Conservation (phyloP, 2,888 invertebrate species). For the Cyrtodaria siliqua region DNA sequence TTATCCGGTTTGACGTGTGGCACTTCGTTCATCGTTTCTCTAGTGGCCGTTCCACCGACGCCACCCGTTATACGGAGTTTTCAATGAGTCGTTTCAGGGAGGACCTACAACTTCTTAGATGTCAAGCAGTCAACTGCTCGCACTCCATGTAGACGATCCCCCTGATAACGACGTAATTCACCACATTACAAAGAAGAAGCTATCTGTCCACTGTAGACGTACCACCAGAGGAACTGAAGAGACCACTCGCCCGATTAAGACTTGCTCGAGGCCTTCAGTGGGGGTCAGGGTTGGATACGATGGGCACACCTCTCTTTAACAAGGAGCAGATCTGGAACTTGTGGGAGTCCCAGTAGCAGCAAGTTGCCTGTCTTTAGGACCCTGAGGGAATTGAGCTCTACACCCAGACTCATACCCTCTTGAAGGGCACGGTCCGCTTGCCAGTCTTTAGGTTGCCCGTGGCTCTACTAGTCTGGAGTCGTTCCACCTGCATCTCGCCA, state of each 20-base stretch:
- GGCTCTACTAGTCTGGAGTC: constrained; percentile 62
- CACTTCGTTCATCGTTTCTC: constrained; percentile 70
- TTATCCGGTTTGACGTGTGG: constrained; percentile 66
- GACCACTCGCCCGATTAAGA: constrained; percentile 33
- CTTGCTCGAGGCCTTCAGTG: constrained; percentile 33
- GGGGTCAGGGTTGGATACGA: constrained; percentile 20
- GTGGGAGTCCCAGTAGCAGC: constrained; percentile 38
- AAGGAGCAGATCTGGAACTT: constrained; percentile 20
- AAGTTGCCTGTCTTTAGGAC: constrained; percentile 62
- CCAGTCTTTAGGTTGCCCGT: constrained; percentile 51
- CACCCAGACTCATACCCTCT: constrained; percentile 35
- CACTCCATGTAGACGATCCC: too few species aligned
- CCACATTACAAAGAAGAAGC: constrained; percentile 43
- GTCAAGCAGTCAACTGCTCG: constrained; percentile 54
- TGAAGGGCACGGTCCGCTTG: constrained; percentile 40
- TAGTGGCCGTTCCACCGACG: constrained; percentile 48
- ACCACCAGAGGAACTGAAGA: constrained; percentile 53
- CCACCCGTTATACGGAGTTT: constrained; percentile 64
- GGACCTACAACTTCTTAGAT: neutral
- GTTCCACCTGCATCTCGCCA: constrained; percentile 57
- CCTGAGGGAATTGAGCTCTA: constrained; percentile 54
- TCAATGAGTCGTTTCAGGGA: constrained; percentile 51
- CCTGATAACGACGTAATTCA: constrained; percentile 28
- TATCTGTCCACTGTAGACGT: constrained; percentile 59
- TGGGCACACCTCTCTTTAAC: constrained; percentile 62